These are phyloP conservation scores for Intellagama lesueurii DNA, from an alignment of 2,797 vertebrate genomes.

Conservation along the genomic window DNA sequence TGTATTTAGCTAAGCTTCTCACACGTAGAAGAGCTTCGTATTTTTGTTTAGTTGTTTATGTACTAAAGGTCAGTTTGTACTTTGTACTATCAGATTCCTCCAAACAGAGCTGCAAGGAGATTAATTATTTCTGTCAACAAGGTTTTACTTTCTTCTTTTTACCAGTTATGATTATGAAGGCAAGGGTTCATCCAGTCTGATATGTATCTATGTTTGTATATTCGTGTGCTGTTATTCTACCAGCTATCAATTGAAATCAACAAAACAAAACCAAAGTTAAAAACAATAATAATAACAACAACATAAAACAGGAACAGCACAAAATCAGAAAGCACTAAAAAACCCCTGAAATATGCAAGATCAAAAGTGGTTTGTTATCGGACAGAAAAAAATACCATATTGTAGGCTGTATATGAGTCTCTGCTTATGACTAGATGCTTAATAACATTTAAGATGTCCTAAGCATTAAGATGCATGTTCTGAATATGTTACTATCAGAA, in stretches of 20 bases:
- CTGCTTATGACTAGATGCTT: background rate
- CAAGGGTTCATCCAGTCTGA: background rate
- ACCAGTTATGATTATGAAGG: background rate
- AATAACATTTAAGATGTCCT: background rate
- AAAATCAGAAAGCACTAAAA: background rate
- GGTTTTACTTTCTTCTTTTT: background rate
- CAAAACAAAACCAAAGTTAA: background rate
- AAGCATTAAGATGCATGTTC: background rate
- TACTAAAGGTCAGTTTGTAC: background rate
- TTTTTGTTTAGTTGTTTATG: conserved; percentile 14
- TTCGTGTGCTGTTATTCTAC: too few species aligned
- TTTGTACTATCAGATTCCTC: background rate
- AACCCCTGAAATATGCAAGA: background rate
- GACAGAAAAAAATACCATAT: background rate
- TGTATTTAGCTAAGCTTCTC: background rate
- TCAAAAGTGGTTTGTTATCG: background rate
- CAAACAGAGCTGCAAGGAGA: background rate
- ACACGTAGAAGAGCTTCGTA: accelerated
- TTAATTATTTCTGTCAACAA: background rate
- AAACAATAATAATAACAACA: background rate
- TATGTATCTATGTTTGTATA: background rate
- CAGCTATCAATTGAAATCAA: background rate
- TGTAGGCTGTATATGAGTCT: background rate
- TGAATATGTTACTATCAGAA: background rate
- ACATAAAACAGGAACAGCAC: background rate